Evolutionary conservation across 2,797 vertebrate genomes (phyloP).

Genomic region (Molossus molossus): DNA sequence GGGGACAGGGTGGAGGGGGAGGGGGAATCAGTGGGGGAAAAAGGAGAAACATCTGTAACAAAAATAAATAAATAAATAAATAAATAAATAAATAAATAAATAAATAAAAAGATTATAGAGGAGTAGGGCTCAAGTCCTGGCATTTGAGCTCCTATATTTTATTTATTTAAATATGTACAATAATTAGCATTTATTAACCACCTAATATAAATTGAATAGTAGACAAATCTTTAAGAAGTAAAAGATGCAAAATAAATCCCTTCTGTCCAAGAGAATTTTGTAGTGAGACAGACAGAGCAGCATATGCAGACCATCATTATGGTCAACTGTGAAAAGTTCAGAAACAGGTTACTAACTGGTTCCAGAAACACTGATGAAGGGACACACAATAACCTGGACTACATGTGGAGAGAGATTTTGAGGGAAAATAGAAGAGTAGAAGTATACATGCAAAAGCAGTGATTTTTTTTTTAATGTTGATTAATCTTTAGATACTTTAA

Average conservation of each 20-base stretch:
- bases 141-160: neutral
- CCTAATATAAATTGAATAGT: neutral
- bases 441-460: neutral
- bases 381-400: neutral
- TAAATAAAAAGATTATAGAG: neutral
- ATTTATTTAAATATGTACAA: neutral
- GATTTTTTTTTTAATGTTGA: neutral
- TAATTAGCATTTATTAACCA: neutral
- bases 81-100: no score
- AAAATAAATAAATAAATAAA: no score
- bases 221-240: neutral
- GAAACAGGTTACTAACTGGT: neutral
- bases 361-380: neutral
- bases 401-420: neutral
- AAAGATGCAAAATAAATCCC: neutral
- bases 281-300: neutral
- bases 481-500: slow-evolving; percentile 7
- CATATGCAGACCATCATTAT: neutral
- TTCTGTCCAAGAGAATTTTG: neutral
- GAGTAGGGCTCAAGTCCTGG: neutral
- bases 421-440: neutral
- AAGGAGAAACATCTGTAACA: no score
- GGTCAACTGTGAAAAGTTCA: neutral
- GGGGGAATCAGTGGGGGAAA: no score
- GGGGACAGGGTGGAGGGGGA: no score